Evolutionary conservation across 2,797 vertebrate species (phyloP), one percentile per base, ranked within the genome.

Genomic region (Gambelia wislizenii): DNA sequence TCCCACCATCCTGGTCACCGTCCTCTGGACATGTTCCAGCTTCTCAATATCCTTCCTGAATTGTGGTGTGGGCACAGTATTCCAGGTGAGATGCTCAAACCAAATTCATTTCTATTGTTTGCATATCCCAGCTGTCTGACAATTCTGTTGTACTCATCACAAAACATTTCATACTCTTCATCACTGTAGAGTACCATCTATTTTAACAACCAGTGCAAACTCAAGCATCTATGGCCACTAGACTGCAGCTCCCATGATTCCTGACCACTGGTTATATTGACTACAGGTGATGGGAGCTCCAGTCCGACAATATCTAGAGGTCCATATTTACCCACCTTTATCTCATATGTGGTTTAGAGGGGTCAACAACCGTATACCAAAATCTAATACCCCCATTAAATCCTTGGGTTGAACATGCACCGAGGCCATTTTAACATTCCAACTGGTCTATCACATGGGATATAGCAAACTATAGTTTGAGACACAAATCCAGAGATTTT

Each of bases 91-190:
- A 56, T 64, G 42, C 22, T 52, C 52, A 18, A 86, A 47, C 2
- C 2, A 36, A 67, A 79, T 39, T 69, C 13, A 49, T 3, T 49
- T 33, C 56, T 12, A 22, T 42, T 80, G 27, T 33, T 36, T 79
- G 64, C 27, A 70, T 56, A n/a, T 59, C 1, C 4, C 36, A 81
- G 39, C 52, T 69, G 27, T 36, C 33, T n/a, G n/a, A n/a, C n/a
- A n/a, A 49, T 47, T 44, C 59, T 47, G n/a, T 20, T 56, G 44
- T 84, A 30, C 47, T 84, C 56, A 30, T 6, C 54, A 76, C 72
- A 86, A 86, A 64, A 86, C 44, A 86, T 64, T 76, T 47, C 13
- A 47, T 64, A 22, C 59, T 85, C 61, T 16, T n/a, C n/a, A n/a
- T 22, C 12, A 78, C 59, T 77, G 6, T 22, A 67, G 20, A 44